phyloP scores from a whole-genome alignment of 2,888 invertebrate genomes.

The Tetragonula carbonaria region DNA sequence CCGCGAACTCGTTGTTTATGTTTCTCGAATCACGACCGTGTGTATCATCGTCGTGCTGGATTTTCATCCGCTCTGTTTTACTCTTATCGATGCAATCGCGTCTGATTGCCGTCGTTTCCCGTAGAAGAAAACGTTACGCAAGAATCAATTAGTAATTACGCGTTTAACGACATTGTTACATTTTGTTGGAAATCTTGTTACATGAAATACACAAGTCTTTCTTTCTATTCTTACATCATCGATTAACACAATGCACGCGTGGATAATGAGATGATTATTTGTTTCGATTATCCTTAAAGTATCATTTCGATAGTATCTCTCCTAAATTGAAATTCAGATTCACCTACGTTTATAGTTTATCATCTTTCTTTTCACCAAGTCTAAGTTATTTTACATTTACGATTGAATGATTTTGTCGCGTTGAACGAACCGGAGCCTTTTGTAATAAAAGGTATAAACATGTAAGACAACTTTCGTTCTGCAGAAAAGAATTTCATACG shows the following conservation, averaged over 20 bases:
- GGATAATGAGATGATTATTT: not conserved
- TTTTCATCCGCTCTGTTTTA: constrained; percentile 20
- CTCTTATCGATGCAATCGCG: constrained; percentile 10
- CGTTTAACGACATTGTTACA: not conserved
- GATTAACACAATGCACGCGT: not conserved
- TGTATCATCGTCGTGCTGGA: constrained; percentile 10
- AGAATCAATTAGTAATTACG: not conserved
- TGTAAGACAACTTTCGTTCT: not conserved
- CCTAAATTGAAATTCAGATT: not conserved
- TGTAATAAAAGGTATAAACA: not conserved
- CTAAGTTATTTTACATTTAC: not conserved
- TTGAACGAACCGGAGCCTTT: constrained; percentile 10
- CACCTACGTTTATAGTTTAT: not conserved
- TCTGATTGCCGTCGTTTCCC: constrained; percentile 6
- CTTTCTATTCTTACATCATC: not conserved
- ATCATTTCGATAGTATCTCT: not conserved
- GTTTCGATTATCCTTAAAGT: not conserved
- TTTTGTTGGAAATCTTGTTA: not conserved
- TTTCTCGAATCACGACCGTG: constrained; percentile 3
- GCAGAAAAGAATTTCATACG: no score
- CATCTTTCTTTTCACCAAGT: not conserved
- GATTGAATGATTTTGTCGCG: not conserved
- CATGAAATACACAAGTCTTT: no score
- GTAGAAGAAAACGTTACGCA: not conserved
- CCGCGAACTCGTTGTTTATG: constrained; percentile 7